Conservation (phyloP, 1,140 invertebrate genomes). For the Adoxophyes honmai region DNA sequence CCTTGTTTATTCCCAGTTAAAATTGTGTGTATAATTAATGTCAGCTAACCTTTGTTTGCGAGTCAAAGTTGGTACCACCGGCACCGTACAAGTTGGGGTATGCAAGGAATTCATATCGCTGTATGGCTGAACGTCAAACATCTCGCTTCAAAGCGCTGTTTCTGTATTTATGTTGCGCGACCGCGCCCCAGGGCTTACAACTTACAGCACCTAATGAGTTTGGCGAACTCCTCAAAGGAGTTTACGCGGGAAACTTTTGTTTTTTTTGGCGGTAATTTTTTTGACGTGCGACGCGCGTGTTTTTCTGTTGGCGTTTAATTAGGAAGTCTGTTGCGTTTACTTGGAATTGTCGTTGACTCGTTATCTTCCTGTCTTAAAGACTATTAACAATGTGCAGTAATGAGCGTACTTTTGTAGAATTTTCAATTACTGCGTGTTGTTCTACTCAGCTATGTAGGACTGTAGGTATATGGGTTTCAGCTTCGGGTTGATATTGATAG, state of each 20-base stretch:
- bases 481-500: no score
- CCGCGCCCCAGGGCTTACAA: constrained; percentile 31
- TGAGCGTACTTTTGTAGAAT: no score
- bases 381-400: no score
- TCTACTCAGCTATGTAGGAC: no score
- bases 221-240: constrained; percentile 32
- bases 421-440: no score
- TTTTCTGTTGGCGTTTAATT: background rate
- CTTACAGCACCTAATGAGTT: constrained; percentile 40
- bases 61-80: background rate
- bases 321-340: background rate
- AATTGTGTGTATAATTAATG: no score
- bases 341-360: no score
- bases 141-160: constrained; percentile 24
- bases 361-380: no score
- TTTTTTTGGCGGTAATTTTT: constrained; percentile 27
- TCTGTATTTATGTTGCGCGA: constrained; percentile 31
- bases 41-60: background rate
- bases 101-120: constrained; percentile 33
- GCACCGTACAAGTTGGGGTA: background rate
- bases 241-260: constrained; percentile 31
- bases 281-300: background rate
- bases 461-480: no score
- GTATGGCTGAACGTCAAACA: constrained; percentile 37
- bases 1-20: no score